Base-by-base conservation (phyloP, 2,113 vertebrate species). In the Dinomys branickii region DNA sequence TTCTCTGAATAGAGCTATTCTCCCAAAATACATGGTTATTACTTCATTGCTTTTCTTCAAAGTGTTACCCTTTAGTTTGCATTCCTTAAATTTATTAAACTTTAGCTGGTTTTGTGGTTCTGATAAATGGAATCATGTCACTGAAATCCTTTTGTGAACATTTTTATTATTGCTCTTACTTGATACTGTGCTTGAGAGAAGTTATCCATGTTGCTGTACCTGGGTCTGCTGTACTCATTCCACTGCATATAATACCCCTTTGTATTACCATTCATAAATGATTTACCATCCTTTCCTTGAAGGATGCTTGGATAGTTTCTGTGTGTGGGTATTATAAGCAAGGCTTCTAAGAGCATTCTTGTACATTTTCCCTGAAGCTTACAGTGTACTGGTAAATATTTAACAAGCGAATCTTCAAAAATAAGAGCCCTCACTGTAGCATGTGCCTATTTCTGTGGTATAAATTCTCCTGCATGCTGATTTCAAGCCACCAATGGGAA, bases 311-410 rank as follows among this genome's bases (percentile, higher is more conserved):
- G 30, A 44, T 71, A 26, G 7, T n/a, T 87, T 94, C 88, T 88
- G 33, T 81, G 56, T 38, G 28, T 35, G 14, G 13, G 56, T 73
- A 58, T 58, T 81, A 65, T 58, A 52, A 85, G 87, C 63, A 78
- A 81, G 28, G 22, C 8, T 75, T 91, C 52, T 73, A 63, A 88
- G 69, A 88, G 41, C 20, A 81, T 85, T 95, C 54, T 88, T 91
- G 24, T n/a, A 47, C n/a, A 41, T 71, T 50, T 96, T 83, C 54
- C 30, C 56, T 44, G 33, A 41, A 82, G 11, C 4, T 14, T 63
- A 7, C n/a, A 8, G 71, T 61, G 17, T 38, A 33, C 44, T 78
- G 22, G 69, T 84, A 78, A 56, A 33, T 75, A 24, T n/a, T 90
- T 63, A 85, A 41, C 12, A 90, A 81, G 52, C 19, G 9, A 59